Evolutionary conservation across 2,797 vertebrate species (phyloP).

Genomic region (Delichon dasypus): DNA sequence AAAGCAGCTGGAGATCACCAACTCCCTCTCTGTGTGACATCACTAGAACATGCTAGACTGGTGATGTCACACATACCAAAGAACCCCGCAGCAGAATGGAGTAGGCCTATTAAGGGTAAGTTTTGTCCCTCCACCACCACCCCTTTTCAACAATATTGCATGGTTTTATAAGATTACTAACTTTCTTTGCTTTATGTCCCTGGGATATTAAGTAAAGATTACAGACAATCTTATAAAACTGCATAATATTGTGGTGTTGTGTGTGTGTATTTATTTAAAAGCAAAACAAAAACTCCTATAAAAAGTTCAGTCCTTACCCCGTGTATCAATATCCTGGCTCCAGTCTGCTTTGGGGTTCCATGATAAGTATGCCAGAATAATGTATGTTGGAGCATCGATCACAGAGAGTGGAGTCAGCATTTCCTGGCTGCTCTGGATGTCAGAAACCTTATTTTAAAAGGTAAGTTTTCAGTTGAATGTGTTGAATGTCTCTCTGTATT

Average conservation of each 20-base stretch:
- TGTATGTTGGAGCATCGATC: slow-evolving; percentile 49
- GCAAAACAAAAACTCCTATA: background rate
- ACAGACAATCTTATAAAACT: slow-evolving; percentile 72
- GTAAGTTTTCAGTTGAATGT: slow-evolving; percentile 65
- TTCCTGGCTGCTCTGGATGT: slow-evolving; percentile 77
- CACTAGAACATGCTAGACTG: slow-evolving; percentile 64
- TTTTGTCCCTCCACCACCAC: slow-evolving; percentile 59
- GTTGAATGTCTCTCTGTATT: slow-evolving; percentile 25
- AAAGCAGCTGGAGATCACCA: slow-evolving; percentile 74
- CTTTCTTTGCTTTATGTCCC: slow-evolving; percentile 57
- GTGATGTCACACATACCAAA: slow-evolving; percentile 66
- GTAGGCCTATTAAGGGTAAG: slow-evolving; percentile 74
- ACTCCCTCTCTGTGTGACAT: slow-evolving; percentile 71
- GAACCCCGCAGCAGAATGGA: slow-evolving; percentile 72
- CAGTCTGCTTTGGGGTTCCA: slow-evolving; percentile 72
- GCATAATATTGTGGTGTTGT: slow-evolving; percentile 73
- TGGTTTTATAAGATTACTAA: slow-evolving; percentile 71
- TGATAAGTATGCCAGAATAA: slow-evolving; percentile 51
- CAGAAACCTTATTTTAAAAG: slow-evolving; percentile 71
- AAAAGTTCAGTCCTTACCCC: slow-evolving; percentile 52
- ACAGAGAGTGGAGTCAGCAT: slow-evolving; percentile 75
- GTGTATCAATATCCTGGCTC: slow-evolving; percentile 64
- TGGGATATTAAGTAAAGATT: slow-evolving; percentile 54
- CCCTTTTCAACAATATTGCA: slow-evolving; percentile 72
- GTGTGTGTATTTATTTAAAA: slow-evolving; percentile 54